Base-by-base conservation (phyloP, 2,797 vertebrate species). In the Stomatorhinus walkeri region DNA sequence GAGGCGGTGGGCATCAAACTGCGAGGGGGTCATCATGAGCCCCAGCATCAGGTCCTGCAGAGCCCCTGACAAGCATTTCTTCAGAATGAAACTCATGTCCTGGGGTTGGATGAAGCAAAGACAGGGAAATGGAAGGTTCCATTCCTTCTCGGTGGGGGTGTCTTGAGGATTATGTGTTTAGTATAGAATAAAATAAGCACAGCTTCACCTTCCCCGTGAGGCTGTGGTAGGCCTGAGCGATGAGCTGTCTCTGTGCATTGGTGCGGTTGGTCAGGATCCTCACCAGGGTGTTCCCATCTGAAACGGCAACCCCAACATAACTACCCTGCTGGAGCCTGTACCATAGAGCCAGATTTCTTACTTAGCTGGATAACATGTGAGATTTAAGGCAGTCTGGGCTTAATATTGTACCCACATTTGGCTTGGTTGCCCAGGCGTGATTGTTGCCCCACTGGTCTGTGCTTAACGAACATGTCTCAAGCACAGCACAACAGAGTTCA, bases 191-290 rank as follows among this genome's bases (percentile, higher is more conserved):
- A 43, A 51, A 36, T 14, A 86, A 32, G 22, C 24, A 51, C 28
- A 2, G 36, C 14, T 49, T 19, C 90, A 92, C 92, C 90, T 90
- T 89, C 6, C 91, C 88, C 36, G 88, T 89, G 19, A 90, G 59
- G 24, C 90, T 91, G 43, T 90, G 91, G 92, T 94, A 96, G 40
- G 89, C 61, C 56, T 88, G 64, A 0, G 91, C 85, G 9, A 96
- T 92, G 36, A 92, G 90, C 83, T 95, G 95, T 87, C 95, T 93
- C 36, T 96, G 95, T 2, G 92, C 91, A 24, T 93, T 92, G 88
- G 90, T 95, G 32, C 95, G 92, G 64, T 92, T 93, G 28, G 94
- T 95, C 56, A 96, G 92, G 49, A 95, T 92, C 0, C 92, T 92
- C 40, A 94, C 85, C 54, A 96, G 90, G 61, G 91, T 87, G 0